Evolutionary conservation across 1,140 invertebrate genomes (phyloP), one percentile per base, ranked within the genome.

Genomic region (Drosophila quadrilineata): DNA sequence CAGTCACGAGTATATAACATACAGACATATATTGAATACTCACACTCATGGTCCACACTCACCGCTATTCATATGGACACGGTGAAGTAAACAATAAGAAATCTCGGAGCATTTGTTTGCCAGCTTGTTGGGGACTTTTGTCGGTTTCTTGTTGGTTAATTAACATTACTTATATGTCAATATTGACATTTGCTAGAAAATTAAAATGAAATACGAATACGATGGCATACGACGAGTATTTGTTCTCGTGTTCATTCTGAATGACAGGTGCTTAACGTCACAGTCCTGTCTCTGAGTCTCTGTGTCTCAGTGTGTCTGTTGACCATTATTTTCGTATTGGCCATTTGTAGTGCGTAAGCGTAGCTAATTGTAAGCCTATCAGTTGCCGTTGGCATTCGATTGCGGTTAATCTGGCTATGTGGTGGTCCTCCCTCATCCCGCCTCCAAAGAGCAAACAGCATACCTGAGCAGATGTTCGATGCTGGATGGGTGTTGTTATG

Each of bases 101-200:
- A 53, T 53, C 50, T 29, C 35, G n/a, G 9, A 17, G 36, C 16
- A 6, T 24, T 29, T 38, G 6, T n/a, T 38, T 54, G 24, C 29
- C 29, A n/a, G 26, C 12, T 16, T 26, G 6, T 26, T 8, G 24
- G 3, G 19, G 17, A 1, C 16, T 46, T 35, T 53, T 21, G 6
- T 26, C 6, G 12, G 9, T 26, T n/a, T 58, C 10, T 45, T 65
- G 21, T 22, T 24, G 57, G 36, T 56, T 72, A 75, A 82, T 82
- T 76, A 82, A 75, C 76, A 84, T 76, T 62, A n/a, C n/a, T 29
- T 14, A 56, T 65, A 40, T 65, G 76, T 56, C 72, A 82, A 82
- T 73, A 84, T 84, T 76, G 62, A 49, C 48, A 12, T 22, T 17
- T 26, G 17, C 36, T 26, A 16, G 63, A 69, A 49, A 54, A 60